These are phyloP conservation scores for rat (Rattus norvegicus) DNA, from an alignment of 2,113 vertebrate genomes.

Conservation along the genomic window DNA sequence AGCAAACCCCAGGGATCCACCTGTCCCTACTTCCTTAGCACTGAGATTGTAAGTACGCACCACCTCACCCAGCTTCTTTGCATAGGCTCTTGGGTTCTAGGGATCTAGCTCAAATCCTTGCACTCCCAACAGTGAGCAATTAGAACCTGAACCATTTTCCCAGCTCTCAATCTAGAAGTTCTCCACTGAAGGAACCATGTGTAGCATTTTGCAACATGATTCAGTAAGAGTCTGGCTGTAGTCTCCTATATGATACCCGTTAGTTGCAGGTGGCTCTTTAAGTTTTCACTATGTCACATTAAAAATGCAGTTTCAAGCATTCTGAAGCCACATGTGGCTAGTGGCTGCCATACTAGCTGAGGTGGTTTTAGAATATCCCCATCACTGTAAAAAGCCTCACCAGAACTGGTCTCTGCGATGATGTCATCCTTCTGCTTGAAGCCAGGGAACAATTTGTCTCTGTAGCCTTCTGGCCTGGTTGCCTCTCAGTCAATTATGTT, in stretches of 20 bases:
- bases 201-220: not conserved
- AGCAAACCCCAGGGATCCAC: not conserved
- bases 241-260: not conserved
- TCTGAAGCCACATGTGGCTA: not conserved
- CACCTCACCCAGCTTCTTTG: not conserved
- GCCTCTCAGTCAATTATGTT: not conserved
- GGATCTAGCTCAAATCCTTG: not conserved
- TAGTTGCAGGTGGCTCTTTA: not conserved
- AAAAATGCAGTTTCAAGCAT: not conserved
- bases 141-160: not conserved
- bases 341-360: not conserved
- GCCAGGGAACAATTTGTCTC: not conserved
- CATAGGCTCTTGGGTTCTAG: not conserved
- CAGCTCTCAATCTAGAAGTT: not conserved
- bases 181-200: not conserved
- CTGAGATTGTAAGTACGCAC: not conserved
- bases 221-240: not conserved
- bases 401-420: not conserved
- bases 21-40: not conserved
- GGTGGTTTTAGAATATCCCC: not conserved
- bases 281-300: not conserved
- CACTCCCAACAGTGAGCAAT: not conserved
- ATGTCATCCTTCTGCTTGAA: conserved; percentile 25
- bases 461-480: not conserved
- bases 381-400: not conserved